A percentile compares a stretch with the other conserved stretches of the same genome.
These are phyloP conservation scores for Lycaon pictus DNA, from an alignment of 2,113 vertebrate genomes.

Conservation along the genomic window DNA sequence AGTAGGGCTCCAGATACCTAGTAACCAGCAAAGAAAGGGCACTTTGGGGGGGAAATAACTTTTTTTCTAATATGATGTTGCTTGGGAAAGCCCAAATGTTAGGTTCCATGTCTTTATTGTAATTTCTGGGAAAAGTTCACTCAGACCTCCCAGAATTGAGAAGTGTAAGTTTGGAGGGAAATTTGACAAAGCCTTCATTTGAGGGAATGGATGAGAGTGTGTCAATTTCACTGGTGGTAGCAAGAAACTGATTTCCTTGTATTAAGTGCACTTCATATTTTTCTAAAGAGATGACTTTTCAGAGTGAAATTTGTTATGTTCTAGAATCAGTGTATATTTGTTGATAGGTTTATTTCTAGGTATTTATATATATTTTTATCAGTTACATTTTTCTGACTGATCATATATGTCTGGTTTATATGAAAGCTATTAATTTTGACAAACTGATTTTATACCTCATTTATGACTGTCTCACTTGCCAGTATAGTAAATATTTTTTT, in stretches of 20 bases:
- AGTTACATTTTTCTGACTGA: conserved; percentile 25
- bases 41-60: not conserved
- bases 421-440: not conserved
- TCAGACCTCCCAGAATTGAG: not conserved
- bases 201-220: not conserved
- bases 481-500: not conserved
- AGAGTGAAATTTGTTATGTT: conserved; percentile 81
- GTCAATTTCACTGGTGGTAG: conserved; percentile 39
- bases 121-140: conserved; percentile 2
- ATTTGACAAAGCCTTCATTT: not conserved
- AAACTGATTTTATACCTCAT: not conserved
- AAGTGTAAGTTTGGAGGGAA: not conserved
- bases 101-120: not conserved
- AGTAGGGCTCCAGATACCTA: not conserved
- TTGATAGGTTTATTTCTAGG: not conserved
- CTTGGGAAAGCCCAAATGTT: not conserved
- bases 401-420: not conserved
- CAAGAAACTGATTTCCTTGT: conserved; percentile 69
- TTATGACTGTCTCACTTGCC: not conserved
- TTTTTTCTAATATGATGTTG: not conserved
- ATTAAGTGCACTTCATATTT: conserved; percentile 88
- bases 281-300: conserved; percentile 81
- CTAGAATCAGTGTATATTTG: not conserved
- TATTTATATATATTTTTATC: not conserved
- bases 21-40: not conserved